Evolutionary conservation across 2,797 vertebrate species (phyloP).

Genomic region (Nannoperca australis): DNA sequence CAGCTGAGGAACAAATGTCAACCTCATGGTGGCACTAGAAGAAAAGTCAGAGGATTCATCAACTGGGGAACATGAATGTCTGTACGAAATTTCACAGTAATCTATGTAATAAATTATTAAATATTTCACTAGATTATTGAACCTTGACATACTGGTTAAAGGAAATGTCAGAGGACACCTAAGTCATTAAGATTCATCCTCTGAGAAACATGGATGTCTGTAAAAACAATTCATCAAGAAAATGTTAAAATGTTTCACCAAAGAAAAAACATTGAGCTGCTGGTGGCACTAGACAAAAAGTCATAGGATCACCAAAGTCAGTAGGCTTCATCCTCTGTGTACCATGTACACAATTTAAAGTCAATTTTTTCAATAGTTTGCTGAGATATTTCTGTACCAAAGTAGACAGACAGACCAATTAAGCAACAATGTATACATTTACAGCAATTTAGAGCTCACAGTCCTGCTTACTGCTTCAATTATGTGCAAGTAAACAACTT

Average conservation of each 20-base stretch:
- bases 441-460: not conserved
- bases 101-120: not conserved
- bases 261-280: not conserved
- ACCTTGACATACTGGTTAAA: not conserved
- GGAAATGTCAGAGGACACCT: not conserved
- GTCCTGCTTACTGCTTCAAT: not conserved
- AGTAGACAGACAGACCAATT: not conserved
- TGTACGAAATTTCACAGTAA: not conserved
- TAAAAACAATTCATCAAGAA: not conserved
- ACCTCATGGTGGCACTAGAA: not conserved
- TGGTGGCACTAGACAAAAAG: not conserved
- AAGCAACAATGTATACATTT: not conserved
- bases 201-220: not conserved
- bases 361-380: not conserved
- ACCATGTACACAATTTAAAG: not conserved
- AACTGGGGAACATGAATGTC: too few relatives aligned
- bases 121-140: not conserved
- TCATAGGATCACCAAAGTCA: not conserved
- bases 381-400: not conserved
- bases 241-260: not conserved
- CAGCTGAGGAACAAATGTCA: not conserved
- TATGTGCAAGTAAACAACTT: conserved; percentile 1
- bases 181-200: not conserved
- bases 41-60: not conserved
- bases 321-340: not conserved